Conservation (phyloP, 2,888 invertebrate genomes). For the Oscheius sp. region DNA sequence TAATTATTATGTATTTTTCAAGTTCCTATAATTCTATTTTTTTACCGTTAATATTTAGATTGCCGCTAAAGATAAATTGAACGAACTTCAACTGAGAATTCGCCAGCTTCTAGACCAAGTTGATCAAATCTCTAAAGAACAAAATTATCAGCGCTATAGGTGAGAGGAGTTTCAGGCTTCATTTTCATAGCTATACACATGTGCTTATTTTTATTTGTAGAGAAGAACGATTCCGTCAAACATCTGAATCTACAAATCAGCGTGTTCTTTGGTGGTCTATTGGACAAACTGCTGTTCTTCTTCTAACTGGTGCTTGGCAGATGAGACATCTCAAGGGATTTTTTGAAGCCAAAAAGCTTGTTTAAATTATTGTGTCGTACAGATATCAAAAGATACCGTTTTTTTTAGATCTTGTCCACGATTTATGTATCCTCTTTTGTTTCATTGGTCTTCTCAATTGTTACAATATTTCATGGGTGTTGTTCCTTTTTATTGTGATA, state of each 20-base stretch:
- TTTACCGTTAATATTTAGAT: conserved; percentile 76
- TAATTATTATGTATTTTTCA: too few species aligned
- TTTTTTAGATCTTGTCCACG: not conserved
- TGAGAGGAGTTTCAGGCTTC: not conserved
- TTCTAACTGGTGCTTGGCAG: conserved; percentile 97
- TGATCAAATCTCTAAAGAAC: conserved; percentile 98
- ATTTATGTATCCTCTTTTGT: not conserved
- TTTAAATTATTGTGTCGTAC: conserved; percentile 74
- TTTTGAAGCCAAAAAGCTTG: conserved; percentile 99
- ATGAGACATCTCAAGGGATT: conserved; percentile 98
- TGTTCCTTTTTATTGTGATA: conserved; percentile 31
- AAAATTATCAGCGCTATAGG: conserved; percentile 88
- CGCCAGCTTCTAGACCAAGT: conserved; percentile 96
- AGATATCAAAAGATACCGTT: not conserved
- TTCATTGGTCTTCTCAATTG: not conserved
- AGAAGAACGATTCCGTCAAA: conserved; percentile 95
- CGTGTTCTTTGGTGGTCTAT: conserved; percentile 89
- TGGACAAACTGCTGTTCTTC: conserved; percentile 86
- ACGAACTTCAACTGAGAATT: conserved; percentile 92
- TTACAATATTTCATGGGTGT: conserved; percentile 12
- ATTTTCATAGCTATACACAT: not conserved
- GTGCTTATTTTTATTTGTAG: conserved; percentile 76
- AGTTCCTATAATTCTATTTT: too few species aligned
- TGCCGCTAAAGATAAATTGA: conserved; percentile 94
- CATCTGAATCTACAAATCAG: conserved; percentile 96